Evolutionary conservation across 2,888 invertebrate genomes (phyloP).

Genomic region (Xestia rhomboidea): DNA sequence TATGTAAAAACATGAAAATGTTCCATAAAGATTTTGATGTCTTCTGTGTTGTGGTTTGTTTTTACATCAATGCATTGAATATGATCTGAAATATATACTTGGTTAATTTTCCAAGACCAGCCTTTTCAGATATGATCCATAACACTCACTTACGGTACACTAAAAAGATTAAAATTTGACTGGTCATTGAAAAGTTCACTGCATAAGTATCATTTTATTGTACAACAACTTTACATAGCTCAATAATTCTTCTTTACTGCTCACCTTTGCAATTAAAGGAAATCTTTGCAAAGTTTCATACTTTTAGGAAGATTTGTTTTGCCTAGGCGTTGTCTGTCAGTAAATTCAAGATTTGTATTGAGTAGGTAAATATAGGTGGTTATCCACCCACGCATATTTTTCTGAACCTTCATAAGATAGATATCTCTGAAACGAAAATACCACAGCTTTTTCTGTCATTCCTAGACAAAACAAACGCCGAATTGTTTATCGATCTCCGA

Average conservation of each 20-base stretch:
- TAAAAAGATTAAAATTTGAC: background rate
- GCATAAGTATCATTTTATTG: background rate
- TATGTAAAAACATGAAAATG: no score
- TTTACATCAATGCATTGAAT: background rate
- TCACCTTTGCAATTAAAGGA: background rate
- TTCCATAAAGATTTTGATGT: background rate
- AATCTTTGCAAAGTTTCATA: no score
- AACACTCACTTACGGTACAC: no score
- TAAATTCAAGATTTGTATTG: background rate
- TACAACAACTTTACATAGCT: background rate
- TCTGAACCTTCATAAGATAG: background rate
- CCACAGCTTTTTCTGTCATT: background rate
- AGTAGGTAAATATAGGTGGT: background rate
- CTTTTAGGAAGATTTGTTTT: background rate
- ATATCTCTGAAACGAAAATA: conserved; percentile 12
- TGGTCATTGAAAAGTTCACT: background rate
- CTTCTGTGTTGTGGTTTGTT: background rate
- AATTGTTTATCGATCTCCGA: background rate
- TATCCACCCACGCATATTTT: background rate
- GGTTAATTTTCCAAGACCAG: background rate
- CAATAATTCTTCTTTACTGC: background rate
- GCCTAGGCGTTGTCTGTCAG: background rate
- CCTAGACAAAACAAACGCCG: background rate
- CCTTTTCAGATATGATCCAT: background rate
- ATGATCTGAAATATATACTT: no score